Evolutionary conservation across 2,797 vertebrate species (phyloP).

Genomic region (Anolis apletophallus): DNA sequence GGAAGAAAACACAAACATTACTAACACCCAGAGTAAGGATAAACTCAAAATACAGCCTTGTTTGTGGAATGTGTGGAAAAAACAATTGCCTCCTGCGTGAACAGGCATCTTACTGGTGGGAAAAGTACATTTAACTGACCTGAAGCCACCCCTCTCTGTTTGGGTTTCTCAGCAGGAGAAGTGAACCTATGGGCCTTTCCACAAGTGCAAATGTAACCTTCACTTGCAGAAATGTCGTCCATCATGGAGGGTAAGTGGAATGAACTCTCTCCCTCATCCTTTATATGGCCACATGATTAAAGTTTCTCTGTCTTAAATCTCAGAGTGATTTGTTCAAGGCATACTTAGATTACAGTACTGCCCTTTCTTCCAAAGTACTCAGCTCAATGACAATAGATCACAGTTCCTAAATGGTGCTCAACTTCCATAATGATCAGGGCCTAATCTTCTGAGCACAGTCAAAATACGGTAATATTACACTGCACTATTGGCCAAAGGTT

Average conservation of each 20-base stretch:
- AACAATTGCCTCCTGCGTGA: too few species aligned
- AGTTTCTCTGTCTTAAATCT: background rate
- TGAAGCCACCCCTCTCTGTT: background rate
- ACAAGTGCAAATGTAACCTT: background rate
- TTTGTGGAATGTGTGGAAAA: background rate
- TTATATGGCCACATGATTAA: background rate
- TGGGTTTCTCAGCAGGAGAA: background rate
- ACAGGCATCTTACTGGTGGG: too few species aligned
- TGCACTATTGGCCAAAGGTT: too few species aligned
- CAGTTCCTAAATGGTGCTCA: background rate
- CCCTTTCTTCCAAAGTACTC: background rate
- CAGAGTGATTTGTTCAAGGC: background rate
- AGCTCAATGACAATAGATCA: background rate
- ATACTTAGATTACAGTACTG: background rate
- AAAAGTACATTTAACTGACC: background rate
- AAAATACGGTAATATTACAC: too few species aligned
- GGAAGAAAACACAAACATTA: constrained; percentile 43
- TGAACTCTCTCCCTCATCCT: background rate
- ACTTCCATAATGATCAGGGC: background rate
- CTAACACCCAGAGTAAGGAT: background rate
- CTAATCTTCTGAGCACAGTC: background rate
- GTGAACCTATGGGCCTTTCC: background rate
- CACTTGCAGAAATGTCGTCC: background rate
- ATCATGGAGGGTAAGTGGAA: background rate
- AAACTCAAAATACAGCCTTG: background rate